phyloP scores from a whole-genome alignment of 2,797 vertebrate genomes.

The Gymnopithys bicolor region DNA sequence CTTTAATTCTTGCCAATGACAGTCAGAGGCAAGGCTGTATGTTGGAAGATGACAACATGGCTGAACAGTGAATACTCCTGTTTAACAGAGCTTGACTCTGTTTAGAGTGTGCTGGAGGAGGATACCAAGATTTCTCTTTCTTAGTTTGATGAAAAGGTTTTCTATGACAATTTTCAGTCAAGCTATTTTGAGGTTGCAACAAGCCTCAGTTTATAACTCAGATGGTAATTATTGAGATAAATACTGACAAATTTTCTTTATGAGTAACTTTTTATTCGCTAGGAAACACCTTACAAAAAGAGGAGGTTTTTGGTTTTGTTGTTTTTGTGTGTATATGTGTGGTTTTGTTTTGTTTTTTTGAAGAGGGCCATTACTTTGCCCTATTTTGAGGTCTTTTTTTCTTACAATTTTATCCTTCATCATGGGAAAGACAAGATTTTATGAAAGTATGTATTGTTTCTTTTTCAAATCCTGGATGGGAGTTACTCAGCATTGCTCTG shows the following conservation, averaged over 20 bases:
- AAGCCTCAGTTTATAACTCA: not conserved
- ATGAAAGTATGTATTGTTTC: not conserved
- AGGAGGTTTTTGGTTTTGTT: too few relatives aligned
- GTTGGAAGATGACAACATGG: not conserved
- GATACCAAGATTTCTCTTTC: not conserved
- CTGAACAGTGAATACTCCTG: not conserved
- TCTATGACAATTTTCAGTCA: not conserved
- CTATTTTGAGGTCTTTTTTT: not conserved
- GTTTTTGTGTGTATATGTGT: not conserved
- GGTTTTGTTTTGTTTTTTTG: not conserved
- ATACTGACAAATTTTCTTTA: not conserved
- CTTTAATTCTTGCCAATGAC: not conserved
- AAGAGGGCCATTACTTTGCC: not conserved
- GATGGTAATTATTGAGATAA: not conserved
- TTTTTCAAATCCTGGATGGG: not conserved
- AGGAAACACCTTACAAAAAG: not conserved
- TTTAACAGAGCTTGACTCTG: not conserved
- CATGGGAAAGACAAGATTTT: not conserved
- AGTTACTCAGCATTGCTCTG: not conserved
- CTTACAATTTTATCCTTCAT: not conserved
- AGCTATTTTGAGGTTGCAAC: not conserved
- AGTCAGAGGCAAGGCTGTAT: not conserved
- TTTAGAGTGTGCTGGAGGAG: not conserved
- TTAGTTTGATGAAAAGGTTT: not conserved
- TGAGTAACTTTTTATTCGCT: not conserved